Evolutionary conservation across 1,140 invertebrate species (phyloP).

Genomic region (Ctenoplectra terminalis): DNA sequence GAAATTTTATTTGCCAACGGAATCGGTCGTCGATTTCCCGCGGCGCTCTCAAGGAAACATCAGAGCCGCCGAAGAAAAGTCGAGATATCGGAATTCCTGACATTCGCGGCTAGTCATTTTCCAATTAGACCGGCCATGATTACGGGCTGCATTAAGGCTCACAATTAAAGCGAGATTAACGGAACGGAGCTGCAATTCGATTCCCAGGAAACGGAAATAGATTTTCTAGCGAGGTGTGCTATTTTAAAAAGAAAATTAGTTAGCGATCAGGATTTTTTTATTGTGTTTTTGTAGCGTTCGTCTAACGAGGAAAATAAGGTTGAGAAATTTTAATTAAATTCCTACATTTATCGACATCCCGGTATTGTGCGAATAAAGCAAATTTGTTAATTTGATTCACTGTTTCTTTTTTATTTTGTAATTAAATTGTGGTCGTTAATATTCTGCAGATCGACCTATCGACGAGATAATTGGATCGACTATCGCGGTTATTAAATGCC

Average conservation of each 20-base stretch:
- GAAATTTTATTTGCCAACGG: slow-evolving; percentile 22
- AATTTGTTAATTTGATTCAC: too few relatives aligned
- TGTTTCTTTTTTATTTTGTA: too few relatives aligned
- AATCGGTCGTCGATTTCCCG: not conserved
- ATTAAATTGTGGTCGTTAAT: too few relatives aligned
- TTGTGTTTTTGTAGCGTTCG: too few relatives aligned
- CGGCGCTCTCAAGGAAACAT: too few relatives aligned
- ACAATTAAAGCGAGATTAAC: slow-evolving; percentile 31
- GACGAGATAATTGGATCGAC: too few relatives aligned
- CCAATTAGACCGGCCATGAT: slow-evolving; percentile 14
- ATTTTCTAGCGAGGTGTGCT: not conserved
- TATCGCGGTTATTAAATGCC: not conserved
- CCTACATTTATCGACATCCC: too few relatives aligned
- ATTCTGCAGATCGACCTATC: too few relatives aligned
- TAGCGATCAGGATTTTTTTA: too few relatives aligned
- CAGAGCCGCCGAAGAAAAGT: not conserved
- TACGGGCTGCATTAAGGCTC: not conserved
- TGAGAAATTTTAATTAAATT: too few relatives aligned
- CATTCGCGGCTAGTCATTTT: slow-evolving; percentile 19
- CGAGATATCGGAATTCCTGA: not conserved
- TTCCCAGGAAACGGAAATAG: not conserved
- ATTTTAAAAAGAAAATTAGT: not conserved
- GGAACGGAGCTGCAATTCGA: not conserved
- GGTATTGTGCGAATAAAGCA: too few relatives aligned
- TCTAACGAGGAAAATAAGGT: too few relatives aligned